A percentile compares a stretch with the other conserved stretches of the same genome.
Conservation (phyloP, 2,113 vertebrate species). For the Corvus moneduloides region DNA sequence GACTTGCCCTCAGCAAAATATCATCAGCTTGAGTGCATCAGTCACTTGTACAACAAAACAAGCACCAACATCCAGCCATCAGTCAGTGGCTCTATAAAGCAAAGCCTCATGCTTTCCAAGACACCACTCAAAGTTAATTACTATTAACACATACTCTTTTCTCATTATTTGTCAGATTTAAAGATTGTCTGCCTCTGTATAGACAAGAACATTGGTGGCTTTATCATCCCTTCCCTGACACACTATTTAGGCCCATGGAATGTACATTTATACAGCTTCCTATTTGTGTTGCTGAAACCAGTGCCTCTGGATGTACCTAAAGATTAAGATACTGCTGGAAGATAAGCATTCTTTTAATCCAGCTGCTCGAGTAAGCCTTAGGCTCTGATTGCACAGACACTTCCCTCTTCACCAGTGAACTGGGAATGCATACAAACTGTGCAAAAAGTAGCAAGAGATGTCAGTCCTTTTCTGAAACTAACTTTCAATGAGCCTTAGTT, state of each 20-base stretch:
- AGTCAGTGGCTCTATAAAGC: background rate
- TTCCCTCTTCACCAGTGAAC: background rate
- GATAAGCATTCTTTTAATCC: background rate
- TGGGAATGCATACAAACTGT: rapidly evolving
- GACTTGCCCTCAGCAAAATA: background rate
- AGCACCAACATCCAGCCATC: background rate
- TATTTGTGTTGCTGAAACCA: background rate
- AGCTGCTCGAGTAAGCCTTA: background rate
- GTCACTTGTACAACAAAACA: background rate
- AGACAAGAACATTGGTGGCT: background rate
- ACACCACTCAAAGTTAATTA: background rate
- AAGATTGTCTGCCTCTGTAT: background rate
- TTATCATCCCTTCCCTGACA: background rate
- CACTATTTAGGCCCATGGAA: background rate
- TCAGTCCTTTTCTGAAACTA: background rate
- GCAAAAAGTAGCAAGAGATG: background rate
- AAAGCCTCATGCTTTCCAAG: background rate
- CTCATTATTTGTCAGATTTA: background rate
- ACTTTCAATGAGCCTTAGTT: background rate
- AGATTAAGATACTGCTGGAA: background rate
- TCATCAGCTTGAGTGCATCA: background rate
- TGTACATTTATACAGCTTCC: background rate
- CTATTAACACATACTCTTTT: background rate
- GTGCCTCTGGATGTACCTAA: background rate
- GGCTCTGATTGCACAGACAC: background rate